These are phyloP conservation scores for Carduelis carduelis DNA, from an alignment of 2,797 vertebrate species.

Conservation along the genomic window DNA sequence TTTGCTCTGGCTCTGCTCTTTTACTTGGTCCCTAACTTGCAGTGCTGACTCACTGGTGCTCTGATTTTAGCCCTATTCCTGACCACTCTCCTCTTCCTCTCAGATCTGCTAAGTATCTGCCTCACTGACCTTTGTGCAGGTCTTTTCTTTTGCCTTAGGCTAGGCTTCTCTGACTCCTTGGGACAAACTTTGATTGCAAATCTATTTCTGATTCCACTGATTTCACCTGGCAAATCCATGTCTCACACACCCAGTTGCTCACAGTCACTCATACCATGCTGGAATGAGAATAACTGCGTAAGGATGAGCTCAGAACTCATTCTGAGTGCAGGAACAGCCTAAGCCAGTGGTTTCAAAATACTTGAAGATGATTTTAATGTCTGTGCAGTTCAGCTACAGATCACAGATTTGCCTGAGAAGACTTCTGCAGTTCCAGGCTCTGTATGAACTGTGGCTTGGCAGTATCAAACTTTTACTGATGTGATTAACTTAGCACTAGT, in stretches of 20 bases:
- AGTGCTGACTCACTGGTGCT: not conserved
- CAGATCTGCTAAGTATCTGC: not conserved
- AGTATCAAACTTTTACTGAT: not conserved
- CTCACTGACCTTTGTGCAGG: not conserved
- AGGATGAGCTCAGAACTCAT: not conserved
- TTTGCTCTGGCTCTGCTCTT: not conserved
- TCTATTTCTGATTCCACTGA: not conserved
- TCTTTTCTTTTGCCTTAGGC: not conserved
- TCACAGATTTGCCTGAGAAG: not conserved
- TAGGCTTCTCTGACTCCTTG: not conserved
- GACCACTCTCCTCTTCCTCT: not conserved
- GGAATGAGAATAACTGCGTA: not conserved
- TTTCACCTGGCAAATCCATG: not conserved
- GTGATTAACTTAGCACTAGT: not conserved
- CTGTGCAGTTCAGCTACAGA: not conserved
- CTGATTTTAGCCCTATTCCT: not conserved
- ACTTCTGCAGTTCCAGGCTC: not conserved
- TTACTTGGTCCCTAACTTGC: not conserved
- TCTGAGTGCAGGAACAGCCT: not conserved
- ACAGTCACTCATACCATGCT: fast-evolving
- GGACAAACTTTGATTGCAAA: not conserved
- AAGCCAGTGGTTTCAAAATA: not conserved
- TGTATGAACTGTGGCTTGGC: not conserved
- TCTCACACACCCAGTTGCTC: not conserved
- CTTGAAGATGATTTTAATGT: not conserved